Evolutionary conservation across 2,888 invertebrate species (phyloP).

Genomic region (Hemithea aestivaria): DNA sequence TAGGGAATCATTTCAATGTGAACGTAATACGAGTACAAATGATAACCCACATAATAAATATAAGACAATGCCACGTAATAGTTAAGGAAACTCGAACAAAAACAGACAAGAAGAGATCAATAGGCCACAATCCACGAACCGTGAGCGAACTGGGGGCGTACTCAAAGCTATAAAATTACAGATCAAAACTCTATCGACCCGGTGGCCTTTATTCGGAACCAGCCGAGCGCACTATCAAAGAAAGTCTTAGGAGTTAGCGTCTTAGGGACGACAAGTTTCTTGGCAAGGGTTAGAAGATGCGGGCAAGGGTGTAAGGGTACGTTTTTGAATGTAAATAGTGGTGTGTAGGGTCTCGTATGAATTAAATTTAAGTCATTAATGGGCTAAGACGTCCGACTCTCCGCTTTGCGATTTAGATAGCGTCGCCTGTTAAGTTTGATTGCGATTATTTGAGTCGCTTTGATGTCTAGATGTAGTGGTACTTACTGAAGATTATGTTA

Average conservation of each 20-base stretch:
- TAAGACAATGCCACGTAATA: conserved; percentile 34
- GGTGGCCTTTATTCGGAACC: conserved; percentile 71
- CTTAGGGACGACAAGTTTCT: conserved; percentile 74
- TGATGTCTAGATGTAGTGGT: conserved; percentile 15
- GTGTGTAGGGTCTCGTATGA: conserved; percentile 67
- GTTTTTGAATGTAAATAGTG: conserved; percentile 79
- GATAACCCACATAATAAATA: no score
- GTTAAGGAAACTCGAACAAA: conserved; percentile 49
- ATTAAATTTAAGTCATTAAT: conserved; percentile 79
- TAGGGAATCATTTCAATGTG: no score
- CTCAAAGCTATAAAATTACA: conserved; percentile 78
- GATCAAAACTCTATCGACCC: conserved; percentile 77
- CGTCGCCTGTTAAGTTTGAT: conserved; percentile 43
- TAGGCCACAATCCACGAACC: conserved; percentile 62
- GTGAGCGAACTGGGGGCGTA: conserved; percentile 57
- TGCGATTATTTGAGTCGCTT: conserved; percentile 23
- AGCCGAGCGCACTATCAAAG: conserved; percentile 77
- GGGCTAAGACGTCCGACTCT: conserved; percentile 41
- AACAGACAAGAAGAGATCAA: conserved; percentile 58
- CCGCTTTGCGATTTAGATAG: conserved; percentile 44
- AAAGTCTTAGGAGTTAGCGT: conserved; percentile 74
- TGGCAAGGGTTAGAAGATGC: conserved; percentile 71
- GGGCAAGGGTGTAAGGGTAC: conserved; percentile 61
- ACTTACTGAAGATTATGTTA: no score
- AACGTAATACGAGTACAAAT: no score